These are phyloP conservation scores for Columbina picui DNA, from an alignment of 2,113 vertebrate species.

Conservation along the genomic window DNA sequence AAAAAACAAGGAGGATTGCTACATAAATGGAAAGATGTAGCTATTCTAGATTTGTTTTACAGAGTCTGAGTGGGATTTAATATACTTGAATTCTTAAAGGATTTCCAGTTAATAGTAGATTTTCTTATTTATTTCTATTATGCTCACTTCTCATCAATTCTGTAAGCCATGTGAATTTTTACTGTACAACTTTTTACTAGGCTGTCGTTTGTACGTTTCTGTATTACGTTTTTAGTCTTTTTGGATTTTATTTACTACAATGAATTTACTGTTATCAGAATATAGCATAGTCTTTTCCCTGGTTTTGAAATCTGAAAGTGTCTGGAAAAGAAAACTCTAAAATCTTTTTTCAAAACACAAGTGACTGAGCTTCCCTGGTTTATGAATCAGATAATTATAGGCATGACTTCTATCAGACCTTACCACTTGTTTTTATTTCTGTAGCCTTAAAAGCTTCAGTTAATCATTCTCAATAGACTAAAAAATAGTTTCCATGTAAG, in stretches of 20 bases:
- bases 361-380: neutral
- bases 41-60: neutral
- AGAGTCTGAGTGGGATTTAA: neutral
- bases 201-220: neutral
- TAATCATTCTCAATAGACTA: conserved; percentile 28
- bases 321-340: neutral
- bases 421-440: neutral
- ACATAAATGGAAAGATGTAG: neutral
- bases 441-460: conserved; percentile 14
- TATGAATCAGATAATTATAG: neutral
- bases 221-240: neutral
- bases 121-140: neutral
- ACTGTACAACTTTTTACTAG: neutral
- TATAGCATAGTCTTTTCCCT: neutral
- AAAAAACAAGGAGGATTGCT: neutral
- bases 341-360: neutral
- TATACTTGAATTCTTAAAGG: neutral
- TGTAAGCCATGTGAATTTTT: neutral
- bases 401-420: neutral
- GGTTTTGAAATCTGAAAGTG: neutral
- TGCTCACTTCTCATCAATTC: fast-evolving
- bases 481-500: conserved; percentile 41
- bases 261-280: neutral
- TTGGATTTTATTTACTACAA: neutral
- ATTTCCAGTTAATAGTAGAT: neutral